Evolutionary conservation across 2,888 invertebrate species (phyloP).

Genomic region (Tupiocoris notatus): DNA sequence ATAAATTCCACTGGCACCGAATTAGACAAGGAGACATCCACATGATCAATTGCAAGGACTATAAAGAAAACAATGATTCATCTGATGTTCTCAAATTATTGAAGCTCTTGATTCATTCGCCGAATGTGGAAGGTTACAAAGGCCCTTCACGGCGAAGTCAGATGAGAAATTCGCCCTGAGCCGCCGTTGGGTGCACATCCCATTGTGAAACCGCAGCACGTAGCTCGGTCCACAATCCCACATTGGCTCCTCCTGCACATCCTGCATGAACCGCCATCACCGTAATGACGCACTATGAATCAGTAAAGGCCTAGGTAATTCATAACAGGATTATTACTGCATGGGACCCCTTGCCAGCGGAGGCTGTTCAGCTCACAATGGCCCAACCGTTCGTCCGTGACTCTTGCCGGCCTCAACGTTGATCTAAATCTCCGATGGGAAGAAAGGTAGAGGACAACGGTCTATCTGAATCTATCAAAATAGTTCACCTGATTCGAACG

Average conservation of each 20-base stretch:
- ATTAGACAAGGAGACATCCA: too few relatives aligned
- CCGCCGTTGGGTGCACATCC: not conserved
- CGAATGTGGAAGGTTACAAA: not conserved
- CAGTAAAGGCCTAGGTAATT: conserved; percentile 33
- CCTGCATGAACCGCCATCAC: conserved; percentile 2
- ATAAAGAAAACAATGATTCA: too few relatives aligned
- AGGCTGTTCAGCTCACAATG: not conserved
- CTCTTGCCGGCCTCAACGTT: not conserved
- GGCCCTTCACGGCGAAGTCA: not conserved
- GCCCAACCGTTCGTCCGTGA: not conserved
- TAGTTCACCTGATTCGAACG: too few relatives aligned
- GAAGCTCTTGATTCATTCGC: not conserved
- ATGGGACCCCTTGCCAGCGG: conserved; percentile 15
- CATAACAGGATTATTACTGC: conserved; percentile 32
- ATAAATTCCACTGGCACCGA: too few relatives aligned
- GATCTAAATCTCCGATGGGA: not conserved
- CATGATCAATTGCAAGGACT: too few relatives aligned
- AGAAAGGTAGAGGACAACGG: too few relatives aligned
- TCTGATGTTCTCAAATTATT: too few relatives aligned
- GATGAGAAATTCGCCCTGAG: conserved; percentile 19
- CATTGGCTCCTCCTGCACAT: not conserved
- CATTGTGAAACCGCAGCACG: conserved; percentile 19
- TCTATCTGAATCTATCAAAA: too few relatives aligned
- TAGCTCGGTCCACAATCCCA: conserved; percentile 18
- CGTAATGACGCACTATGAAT: conserved; percentile 34